Conservation (phyloP, 2,888 invertebrate species). For the Thymelicus acteon region DNA sequence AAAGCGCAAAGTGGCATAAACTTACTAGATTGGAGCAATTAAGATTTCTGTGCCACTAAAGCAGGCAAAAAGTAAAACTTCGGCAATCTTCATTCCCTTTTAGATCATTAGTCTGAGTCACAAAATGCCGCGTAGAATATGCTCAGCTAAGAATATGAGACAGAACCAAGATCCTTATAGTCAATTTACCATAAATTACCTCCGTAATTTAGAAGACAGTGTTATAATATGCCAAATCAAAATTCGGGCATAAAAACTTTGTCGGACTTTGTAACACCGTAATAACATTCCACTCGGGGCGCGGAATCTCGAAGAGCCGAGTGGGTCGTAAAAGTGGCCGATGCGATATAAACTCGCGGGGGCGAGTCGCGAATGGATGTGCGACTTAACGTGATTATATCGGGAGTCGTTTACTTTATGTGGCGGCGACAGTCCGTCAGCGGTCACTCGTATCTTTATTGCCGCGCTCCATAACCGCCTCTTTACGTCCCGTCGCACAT, state of each 20-base stretch:
- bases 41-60: too few species aligned
- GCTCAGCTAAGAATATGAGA: too few species aligned
- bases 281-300: constrained; percentile 24
- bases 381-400: constrained; percentile 54
- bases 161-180: too few species aligned
- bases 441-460: constrained; percentile 56
- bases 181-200: too few species aligned
- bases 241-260: constrained; percentile 24
- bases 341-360: constrained; percentile 51
- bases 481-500: constrained; percentile 52
- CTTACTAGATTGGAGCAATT: too few species aligned
- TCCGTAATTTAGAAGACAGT: too few species aligned
- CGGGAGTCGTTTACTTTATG: constrained; percentile 32
- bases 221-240: constrained; percentile 21
- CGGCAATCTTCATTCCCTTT: too few species aligned
- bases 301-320: constrained; percentile 21
- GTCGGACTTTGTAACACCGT: constrained; percentile 21
- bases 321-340: constrained; percentile 52
- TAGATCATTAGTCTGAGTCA: too few species aligned
- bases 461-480: constrained; percentile 51
- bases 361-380: constrained; percentile 47
- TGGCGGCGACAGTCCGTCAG: constrained; percentile 39
- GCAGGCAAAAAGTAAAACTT: too few species aligned
- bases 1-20: too few species aligned
- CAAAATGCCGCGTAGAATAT: too few species aligned